Base-by-base conservation (phyloP, 2,113 vertebrate species). In the Oncorhynchus masou region DNA sequence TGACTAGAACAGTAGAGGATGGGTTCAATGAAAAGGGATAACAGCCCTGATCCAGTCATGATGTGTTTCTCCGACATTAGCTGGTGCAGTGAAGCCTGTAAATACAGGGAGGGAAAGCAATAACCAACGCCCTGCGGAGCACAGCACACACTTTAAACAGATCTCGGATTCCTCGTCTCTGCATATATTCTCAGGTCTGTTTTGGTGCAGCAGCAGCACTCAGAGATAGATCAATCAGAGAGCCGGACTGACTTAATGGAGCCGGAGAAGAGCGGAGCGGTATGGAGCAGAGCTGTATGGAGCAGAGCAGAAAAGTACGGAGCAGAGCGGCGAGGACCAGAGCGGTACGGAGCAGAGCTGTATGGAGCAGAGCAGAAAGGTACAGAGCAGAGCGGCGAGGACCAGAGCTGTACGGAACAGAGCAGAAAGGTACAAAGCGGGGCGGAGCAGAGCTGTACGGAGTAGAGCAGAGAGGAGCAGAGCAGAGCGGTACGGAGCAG, bases 31-130 rank as follows among this genome's bases (percentile, higher is more conserved):
- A 31, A 5, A 31, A 5, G 31, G 31, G 31, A 31, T 31, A 20
- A 13, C 27, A 72, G 69, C 13, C 49, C 45, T 45, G 39, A 39
- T 9, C 71, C 73, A 82, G 76, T 81, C 51, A 80, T 76, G 39
- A 39, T 9, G 39, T 69, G 54, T 71, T 70, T n/a, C 74, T 74
- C 31, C 45, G 74, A 57, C 24, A 62, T 22, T 71, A 79, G 68
- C 66, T 71, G 64, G 45, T 83, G 79, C 74, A 75, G 74, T 19
- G 39, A 39, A 39, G 39, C 7, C 39, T 81, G 49, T 20, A 54
- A 54, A 49, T 22, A 69, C 19, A 69, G 15, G 29, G 34, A 69
- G 25, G 68, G 27, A 48, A 71, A 54, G 39, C 39, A 39, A 39
- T 39, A 39, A 39, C 8, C 22, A 19, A 13, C 51, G 51, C 51